Evolutionary conservation across 1,140 invertebrate species (phyloP).

Genomic region (Geopemphigus sp.): DNA sequence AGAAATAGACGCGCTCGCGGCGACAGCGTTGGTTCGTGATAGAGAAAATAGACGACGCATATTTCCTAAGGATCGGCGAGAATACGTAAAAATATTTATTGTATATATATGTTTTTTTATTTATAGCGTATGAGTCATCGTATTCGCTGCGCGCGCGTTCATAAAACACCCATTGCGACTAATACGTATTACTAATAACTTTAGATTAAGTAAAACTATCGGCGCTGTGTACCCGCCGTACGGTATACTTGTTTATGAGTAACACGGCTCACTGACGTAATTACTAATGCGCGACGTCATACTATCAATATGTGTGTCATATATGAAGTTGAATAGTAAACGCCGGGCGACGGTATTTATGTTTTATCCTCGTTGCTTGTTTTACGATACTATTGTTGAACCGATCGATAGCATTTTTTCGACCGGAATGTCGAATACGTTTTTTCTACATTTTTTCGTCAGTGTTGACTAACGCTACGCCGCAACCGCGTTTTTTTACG

Average conservation of each 20-base stretch:
- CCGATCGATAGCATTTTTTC: not conserved
- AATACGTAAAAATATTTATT: conserved; percentile 1
- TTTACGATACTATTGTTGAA: not conserved
- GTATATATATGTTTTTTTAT: too few species aligned
- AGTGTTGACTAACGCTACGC: too few species aligned
- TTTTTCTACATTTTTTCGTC: not conserved
- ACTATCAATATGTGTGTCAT: conserved; percentile 46
- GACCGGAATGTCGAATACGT: not conserved
- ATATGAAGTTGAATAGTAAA: conserved; percentile 4
- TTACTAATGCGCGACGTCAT: conserved; percentile 36
- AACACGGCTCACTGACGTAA: conserved; percentile 39
- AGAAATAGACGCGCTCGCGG: too few species aligned
- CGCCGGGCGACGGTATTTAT: not conserved
- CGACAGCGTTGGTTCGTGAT: too few species aligned
- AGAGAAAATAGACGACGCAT: too few species aligned
- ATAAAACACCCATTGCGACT: conserved; percentile 9
- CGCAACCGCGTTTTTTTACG: too few species aligned
- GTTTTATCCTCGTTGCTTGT: not conserved
- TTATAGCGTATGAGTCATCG: conserved; percentile 38
- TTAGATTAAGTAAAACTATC: not conserved
- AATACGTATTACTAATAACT: conserved; percentile 15
- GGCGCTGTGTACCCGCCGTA: too few species aligned
- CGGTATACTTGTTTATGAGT: conserved; percentile 19
- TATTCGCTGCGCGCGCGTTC: not conserved
- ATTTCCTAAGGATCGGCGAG: not conserved